A percentile compares a stretch with the other conserved stretches of the same genome.
Conservation (phyloP, 2,888 invertebrate genomes). For the Drosophila setosimentum region DNA sequence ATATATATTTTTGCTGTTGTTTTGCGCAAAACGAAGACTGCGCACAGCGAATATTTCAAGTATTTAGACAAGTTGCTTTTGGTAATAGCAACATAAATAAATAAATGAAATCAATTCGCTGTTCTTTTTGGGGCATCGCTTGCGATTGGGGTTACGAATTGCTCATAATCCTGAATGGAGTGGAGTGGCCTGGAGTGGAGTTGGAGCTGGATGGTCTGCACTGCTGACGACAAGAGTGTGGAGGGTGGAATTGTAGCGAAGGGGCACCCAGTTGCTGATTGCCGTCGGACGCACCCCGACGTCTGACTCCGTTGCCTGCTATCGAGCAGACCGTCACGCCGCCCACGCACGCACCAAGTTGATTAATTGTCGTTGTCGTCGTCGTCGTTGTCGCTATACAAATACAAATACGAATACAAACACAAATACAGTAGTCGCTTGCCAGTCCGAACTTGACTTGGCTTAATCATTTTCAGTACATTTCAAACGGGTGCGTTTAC, state of each 20-base stretch:
- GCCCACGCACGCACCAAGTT: conserved; percentile 63
- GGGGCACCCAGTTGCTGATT: conserved; percentile 22
- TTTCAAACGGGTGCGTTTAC: neutral
- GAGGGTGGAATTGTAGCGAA: neutral
- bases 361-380: conserved; percentile 71
- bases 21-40: conserved; percentile 36
- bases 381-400: conserved; percentile 34
- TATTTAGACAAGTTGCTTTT: conserved; percentile 61
- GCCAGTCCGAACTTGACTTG: neutral
- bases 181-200: neutral
- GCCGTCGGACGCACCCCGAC: conserved; percentile 20
- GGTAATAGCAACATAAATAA: conserved; percentile 67
- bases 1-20: conserved; percentile 9
- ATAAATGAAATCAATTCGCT: conserved; percentile 63
- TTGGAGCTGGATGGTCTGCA: conserved; percentile 3
- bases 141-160: conserved; percentile 23
- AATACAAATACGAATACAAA: conserved; percentile 19
- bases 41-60: conserved; percentile 56
- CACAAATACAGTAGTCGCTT: conserved; percentile 4
- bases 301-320: conserved; percentile 44
- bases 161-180: conserved; percentile 8
- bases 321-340: conserved; percentile 48
- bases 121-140: conserved; percentile 22
- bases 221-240: neutral
- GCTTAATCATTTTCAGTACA: neutral